Evolutionary conservation across 2,888 invertebrate species (phyloP).

Genomic region (Conistra vaccinii): DNA sequence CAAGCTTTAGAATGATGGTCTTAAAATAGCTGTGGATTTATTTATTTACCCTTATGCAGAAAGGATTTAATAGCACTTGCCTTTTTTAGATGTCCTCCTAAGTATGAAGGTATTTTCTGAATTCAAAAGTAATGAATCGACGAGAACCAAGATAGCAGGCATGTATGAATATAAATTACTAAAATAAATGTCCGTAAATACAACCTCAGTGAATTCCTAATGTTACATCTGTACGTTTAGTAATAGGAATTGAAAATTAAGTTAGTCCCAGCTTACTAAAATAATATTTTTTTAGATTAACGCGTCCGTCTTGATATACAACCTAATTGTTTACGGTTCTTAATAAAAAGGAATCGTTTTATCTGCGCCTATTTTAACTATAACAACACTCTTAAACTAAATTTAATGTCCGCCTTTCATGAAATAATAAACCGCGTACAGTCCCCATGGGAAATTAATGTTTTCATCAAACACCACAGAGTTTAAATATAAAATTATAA

Average conservation of each 20-base stretch:
- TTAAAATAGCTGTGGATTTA: background rate
- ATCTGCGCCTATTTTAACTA: constrained; percentile 48
- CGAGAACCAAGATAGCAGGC: fast-evolving
- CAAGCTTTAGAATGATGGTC: background rate
- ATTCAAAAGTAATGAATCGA: background rate
- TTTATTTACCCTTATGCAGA: background rate
- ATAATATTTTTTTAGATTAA: background rate
- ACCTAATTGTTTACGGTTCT: constrained; percentile 23
- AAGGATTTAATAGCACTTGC: background rate
- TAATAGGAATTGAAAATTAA: constrained; percentile 10
- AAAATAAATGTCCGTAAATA: background rate
- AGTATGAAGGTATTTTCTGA: background rate
- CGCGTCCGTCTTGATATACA: constrained; percentile 5
- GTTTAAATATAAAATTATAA: constrained; percentile 65
- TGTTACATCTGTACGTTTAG: background rate
- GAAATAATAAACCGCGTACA: constrained; percentile 78
- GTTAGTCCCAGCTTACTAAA: background rate
- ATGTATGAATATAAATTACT: too few species aligned
- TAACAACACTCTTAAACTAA: constrained; percentile 63
- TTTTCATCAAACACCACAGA: constrained; percentile 74
- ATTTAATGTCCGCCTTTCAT: constrained; percentile 69
- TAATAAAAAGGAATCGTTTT: constrained; percentile 33
- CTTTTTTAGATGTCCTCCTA: background rate
- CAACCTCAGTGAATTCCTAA: background rate
- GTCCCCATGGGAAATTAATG: constrained; percentile 81